Conservation (phyloP, 2,797 vertebrate species). For the Oreonectes daqikongensis region DNA sequence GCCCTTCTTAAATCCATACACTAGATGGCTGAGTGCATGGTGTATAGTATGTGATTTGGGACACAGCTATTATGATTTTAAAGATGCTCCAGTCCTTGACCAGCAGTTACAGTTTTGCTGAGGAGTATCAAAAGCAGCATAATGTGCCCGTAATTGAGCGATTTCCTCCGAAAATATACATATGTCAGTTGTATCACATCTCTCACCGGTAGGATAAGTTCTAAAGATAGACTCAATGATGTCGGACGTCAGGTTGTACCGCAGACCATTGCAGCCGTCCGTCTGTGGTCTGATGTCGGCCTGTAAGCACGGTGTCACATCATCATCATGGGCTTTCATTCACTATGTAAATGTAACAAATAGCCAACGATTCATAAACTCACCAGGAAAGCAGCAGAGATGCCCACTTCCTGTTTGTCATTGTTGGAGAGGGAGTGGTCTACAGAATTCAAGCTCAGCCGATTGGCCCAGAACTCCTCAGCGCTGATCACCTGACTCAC, state of each 20-base stretch:
- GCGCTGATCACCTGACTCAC: conserved; percentile 98
- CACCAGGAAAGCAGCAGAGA: conserved; percentile 98
- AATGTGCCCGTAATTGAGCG: too few species aligned
- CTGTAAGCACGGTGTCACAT: conserved; percentile 69
- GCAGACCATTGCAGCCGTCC: conserved; percentile 95
- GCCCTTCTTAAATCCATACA: too few species aligned
- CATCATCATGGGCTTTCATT: neutral
- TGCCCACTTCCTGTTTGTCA: conserved; percentile 97
- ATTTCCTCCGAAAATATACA: too few species aligned
- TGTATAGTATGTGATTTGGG: too few species aligned
- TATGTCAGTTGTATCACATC: too few species aligned
- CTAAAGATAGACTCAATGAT: conserved; percentile 99
- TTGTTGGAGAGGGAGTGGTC: conserved; percentile 79
- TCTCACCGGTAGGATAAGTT: conserved; percentile 94
- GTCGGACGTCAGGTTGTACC: conserved; percentile 96
- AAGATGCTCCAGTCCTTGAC: too few species aligned
- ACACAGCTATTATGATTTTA: too few species aligned
- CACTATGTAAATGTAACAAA: neutral
- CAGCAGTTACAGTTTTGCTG: too few species aligned
- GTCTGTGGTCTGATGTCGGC: conserved; percentile 97
- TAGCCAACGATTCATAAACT: conserved; percentile 40
- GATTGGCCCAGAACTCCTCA: conserved; percentile 98
- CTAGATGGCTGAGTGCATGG: too few species aligned
- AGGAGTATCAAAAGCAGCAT: too few species aligned
- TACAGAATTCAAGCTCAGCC: conserved; percentile 84